These are phyloP conservation scores for Saccopteryx bilineata DNA, from an alignment of 2,113 vertebrate species.

Conservation along the genomic window DNA sequence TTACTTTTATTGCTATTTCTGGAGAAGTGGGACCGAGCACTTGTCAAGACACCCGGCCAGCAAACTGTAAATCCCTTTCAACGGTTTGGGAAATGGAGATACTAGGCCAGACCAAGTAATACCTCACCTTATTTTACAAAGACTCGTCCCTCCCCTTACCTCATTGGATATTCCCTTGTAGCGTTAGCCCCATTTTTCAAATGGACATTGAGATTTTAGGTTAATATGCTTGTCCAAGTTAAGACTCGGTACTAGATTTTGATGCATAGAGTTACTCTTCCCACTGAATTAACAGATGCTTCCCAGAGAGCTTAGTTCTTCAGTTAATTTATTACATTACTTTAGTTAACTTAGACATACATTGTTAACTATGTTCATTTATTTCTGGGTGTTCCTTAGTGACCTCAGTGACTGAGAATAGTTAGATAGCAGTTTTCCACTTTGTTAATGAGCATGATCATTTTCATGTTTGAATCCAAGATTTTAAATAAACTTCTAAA, in stretches of 20 bases:
- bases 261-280: background rate
- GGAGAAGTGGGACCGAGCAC: background rate
- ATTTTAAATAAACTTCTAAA: constrained; percentile 3
- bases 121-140: background rate
- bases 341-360: background rate
- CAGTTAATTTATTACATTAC: background rate
- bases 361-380: background rate
- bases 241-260: background rate
- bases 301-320: background rate
- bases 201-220: background rate
- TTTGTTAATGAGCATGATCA: background rate
- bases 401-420: background rate
- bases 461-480: background rate
- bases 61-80: background rate
- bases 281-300: background rate
- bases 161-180: background rate
- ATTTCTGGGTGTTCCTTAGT: background rate
- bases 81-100: background rate
- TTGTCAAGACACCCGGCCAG: background rate
- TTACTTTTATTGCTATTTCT: background rate
- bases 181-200: background rate
- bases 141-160: background rate
- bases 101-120: background rate
- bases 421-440: background rate
- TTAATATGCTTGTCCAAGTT: background rate